Percentiles rank a stretch among this genome's conserved stretches.
phyloP scores from a whole-genome alignment of 1,140 invertebrate species.

The Brachionus koreanus region DNA sequence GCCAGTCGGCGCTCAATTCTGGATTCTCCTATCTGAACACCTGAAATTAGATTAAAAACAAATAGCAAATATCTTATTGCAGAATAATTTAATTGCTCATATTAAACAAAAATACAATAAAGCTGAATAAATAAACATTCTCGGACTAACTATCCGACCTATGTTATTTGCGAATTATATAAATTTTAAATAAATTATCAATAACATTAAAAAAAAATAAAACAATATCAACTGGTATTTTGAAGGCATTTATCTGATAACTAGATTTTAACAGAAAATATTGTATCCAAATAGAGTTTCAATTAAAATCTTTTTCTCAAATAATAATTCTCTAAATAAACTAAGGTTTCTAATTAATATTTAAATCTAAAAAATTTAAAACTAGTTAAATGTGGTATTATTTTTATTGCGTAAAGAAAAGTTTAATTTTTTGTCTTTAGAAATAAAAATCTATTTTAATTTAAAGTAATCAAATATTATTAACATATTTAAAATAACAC shows the following conservation, averaged over 20 bases:
- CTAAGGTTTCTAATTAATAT: no score
- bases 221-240: not conserved
- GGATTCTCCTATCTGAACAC: not conserved
- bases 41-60: not conserved
- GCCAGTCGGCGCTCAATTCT: not conserved
- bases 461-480: no score
- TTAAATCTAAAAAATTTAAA: no score
- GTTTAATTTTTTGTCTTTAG: no score
- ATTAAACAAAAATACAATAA: not conserved
- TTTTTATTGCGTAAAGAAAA: no score
- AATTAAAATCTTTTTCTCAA: no score
- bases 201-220: not conserved
- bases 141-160: not conserved
- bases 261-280: not conserved
- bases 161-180: not conserved
- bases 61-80: not conserved
- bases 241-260: not conserved
- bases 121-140: conserved; percentile 4
- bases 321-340: no score
- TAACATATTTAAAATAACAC: no score
- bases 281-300: not conserved
- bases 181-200: not conserved
- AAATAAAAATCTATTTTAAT: no score
- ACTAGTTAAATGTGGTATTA: no score
- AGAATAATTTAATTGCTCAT: not conserved